A percentile compares a stretch with the other conserved stretches of the same genome.
Evolutionary conservation across 1,140 invertebrate species (phyloP).

Genomic region (Helicoverpa armigera): DNA sequence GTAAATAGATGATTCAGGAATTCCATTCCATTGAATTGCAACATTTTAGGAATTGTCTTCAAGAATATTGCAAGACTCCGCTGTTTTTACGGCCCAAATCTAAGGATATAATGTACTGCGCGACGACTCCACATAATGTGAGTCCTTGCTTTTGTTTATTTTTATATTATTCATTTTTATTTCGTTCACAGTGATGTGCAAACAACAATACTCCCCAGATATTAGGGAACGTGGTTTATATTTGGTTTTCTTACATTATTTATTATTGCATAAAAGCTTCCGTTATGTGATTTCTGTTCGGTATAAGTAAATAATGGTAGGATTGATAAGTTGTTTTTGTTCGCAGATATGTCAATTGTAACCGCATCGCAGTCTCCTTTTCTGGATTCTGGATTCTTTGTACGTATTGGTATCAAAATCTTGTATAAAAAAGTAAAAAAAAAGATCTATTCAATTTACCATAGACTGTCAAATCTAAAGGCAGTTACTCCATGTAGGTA

Average conservation of each 20-base stretch:
- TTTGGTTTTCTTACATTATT: constrained; percentile 49
- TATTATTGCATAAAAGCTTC: constrained; percentile 43
- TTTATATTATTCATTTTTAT: constrained; percentile 69
- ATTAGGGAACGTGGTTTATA: constrained; percentile 41
- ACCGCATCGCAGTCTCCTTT: background rate
- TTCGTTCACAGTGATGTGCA: constrained; percentile 51
- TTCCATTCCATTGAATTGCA: no score
- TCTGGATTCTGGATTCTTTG: no score
- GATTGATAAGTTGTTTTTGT: constrained; percentile 22
- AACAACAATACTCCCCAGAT: constrained; percentile 47
- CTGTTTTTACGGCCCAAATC: constrained; percentile 53
- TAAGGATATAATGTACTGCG: constrained; percentile 66
- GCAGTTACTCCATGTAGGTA: no score
- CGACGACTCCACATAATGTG: constrained; percentile 66
- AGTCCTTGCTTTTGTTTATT: constrained; percentile 69
- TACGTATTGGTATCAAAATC: no score
- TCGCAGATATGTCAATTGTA: background rate
- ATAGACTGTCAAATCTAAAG: no score
- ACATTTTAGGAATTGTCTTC: no score
- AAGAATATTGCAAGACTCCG: background rate
- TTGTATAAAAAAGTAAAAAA: no score
- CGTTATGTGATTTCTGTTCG: constrained; percentile 32
- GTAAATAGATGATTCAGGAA: no score
- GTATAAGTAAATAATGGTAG: constrained; percentile 38
- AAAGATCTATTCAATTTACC: no score